Evolutionary conservation across 2,797 vertebrate species (phyloP), one percentile per base, ranked within the genome.

Genomic region (Neopelma chrysocephalum): DNA sequence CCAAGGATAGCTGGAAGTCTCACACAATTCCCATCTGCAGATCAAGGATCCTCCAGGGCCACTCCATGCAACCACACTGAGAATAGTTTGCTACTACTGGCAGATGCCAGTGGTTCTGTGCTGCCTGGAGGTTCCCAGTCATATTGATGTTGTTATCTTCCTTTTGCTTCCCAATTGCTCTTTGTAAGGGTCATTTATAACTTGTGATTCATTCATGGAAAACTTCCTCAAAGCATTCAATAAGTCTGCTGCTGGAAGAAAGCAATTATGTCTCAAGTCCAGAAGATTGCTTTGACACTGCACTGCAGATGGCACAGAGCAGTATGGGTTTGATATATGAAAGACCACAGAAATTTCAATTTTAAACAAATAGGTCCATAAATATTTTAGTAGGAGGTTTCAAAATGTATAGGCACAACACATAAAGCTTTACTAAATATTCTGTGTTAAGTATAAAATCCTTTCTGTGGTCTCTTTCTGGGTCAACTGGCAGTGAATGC

Each of bases 401-500:
- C 61, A 57, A 40, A 72, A 61, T 12, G 3, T 32, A 7, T 6
- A 14, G 25, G 18, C 32, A 31, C 22, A 57, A 26, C 16, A 47
- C 36, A 8, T 11, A 32, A 45, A 82, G 32, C 38, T 14, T 32
- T 38, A 9, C 7, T 56, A 34, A 77, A 40, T 21, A 20, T 8
- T 0, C 29, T 31, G 3, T n/a, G 25, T 26, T 40, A 53, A 62
- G 15, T 72, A 22, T 88, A 27, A 83, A 76, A 43, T 19, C 3
- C n/a, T 87, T 75, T 36, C 57, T 91, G 51, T 92, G 50, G 3
- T 90, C 40, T 95, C 36, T 82, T 32, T 78, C 56, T 84, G 68
- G 38, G 54, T 81, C 10, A 34, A 22, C 70, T 7, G 61, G 26
- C 96, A 99, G 99, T 99, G 29, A 99, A 99, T 11, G 98, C 98